phyloP scores from a whole-genome alignment of 2,113 vertebrate species.

The Scartelaos histophorus region DNA sequence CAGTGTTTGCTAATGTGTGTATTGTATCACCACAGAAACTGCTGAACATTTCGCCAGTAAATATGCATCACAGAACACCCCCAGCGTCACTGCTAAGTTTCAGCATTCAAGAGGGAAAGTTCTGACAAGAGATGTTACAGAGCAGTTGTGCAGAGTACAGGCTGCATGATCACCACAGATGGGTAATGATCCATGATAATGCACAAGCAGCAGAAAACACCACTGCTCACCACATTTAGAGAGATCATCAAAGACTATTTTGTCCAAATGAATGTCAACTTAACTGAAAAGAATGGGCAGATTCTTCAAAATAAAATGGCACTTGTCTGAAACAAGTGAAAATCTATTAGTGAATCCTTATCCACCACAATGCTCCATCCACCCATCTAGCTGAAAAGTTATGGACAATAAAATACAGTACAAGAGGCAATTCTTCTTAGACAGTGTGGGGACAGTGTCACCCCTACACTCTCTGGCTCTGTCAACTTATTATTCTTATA shows the following conservation, averaged over 20 bases:
- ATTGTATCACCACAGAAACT: no score
- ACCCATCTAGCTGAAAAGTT: not conserved
- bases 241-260: not conserved
- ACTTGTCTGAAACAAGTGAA: not conserved
- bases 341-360: not conserved
- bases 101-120: not conserved
- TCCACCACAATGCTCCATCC: not conserved
- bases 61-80: no score
- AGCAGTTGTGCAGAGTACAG: not conserved
- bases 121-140: not conserved
- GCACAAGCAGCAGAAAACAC: slow-evolving; percentile 1
- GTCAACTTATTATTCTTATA: no score
- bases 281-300: not conserved
- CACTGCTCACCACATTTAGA: not conserved
- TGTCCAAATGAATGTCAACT: not conserved
- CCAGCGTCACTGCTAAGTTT: not conserved
- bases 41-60: no score
- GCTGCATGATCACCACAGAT: slow-evolving; percentile 1
- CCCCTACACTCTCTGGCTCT: no score
- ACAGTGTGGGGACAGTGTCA: no score
- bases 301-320: not conserved
- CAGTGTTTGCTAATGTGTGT: no score
- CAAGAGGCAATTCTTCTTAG: no score
- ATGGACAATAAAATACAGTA: not conserved
- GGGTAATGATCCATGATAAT: not conserved